Conservation (phyloP, 2,113 vertebrate genomes). For the Ictidomys tridecemlineatus region DNA sequence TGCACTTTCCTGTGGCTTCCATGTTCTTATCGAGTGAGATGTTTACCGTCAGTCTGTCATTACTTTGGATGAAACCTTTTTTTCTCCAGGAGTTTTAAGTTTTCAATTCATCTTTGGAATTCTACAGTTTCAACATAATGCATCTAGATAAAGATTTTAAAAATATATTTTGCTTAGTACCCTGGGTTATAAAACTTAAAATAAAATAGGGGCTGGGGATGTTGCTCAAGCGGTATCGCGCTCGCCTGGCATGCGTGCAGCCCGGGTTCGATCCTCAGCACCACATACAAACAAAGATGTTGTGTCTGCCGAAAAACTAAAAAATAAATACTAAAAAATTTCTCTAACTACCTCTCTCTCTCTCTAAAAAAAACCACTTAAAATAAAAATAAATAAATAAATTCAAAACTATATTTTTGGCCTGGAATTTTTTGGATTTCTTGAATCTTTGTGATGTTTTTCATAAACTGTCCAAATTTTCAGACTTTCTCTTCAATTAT, state of each 20-base stretch:
- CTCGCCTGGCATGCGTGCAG: no score
- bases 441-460: constrained; percentile 23
- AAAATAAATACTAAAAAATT: no score
- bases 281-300: no score
- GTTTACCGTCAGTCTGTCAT: background rate
- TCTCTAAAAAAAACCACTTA: no score
- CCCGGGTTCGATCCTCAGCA: no score
- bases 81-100: background rate
- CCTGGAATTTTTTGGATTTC: background rate
- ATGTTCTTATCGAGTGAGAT: background rate
- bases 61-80: background rate
- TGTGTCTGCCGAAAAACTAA: no score
- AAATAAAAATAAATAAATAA: no score
- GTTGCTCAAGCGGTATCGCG: no score
- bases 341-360: no score
- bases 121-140: background rate
- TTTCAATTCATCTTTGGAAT: background rate
- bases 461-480: background rate
- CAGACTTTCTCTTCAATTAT: background rate
- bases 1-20: background rate
- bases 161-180: background rate
- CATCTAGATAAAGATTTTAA: background rate
- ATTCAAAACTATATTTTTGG: background rate
- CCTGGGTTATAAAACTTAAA: no score
- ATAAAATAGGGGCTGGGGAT: no score